Percentiles rank a stretch among this genome's conserved stretches.
Evolutionary conservation across 2,113 vertebrate species (phyloP).

Genomic region (Xiphophorus hellerii): DNA sequence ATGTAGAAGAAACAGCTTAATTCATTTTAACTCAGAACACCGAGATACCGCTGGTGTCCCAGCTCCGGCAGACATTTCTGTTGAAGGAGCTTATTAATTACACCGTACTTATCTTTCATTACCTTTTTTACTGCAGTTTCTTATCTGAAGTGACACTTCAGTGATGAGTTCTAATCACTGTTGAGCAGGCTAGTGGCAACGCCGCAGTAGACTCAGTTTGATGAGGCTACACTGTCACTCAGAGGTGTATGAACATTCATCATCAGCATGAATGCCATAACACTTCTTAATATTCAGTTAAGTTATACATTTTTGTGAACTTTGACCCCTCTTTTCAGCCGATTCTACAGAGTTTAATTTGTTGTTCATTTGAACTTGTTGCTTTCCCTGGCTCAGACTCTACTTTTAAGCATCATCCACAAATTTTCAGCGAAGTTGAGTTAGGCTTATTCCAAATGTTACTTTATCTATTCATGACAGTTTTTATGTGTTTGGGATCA

Average conservation of each 20-base stretch:
- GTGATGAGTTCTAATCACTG: not conserved
- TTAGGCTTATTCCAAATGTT: not conserved
- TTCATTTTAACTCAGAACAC: not conserved
- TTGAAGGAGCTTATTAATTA: not conserved
- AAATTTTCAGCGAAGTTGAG: not conserved
- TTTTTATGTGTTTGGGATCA: no score
- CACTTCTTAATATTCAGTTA: no score
- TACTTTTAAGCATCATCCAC: not conserved
- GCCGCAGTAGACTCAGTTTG: not conserved
- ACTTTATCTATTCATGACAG: no score
- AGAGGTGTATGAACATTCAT: not conserved
- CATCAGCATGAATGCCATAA: not conserved
- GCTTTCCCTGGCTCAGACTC: not conserved
- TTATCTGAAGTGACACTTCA: not conserved
- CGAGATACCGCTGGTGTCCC: no score
- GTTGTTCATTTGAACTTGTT: not conserved
- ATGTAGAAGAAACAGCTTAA: not conserved
- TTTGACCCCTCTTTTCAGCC: no score
- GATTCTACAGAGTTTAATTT: not conserved
- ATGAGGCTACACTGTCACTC: not conserved
- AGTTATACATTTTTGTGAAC: no score
- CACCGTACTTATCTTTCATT: not conserved
- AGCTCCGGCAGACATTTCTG: not conserved
- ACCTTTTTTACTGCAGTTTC: not conserved
- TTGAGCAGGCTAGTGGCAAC: not conserved